phyloP scores from a whole-genome alignment of 2,888 invertebrate genomes.

The Pristionchus exspectatus region DNA sequence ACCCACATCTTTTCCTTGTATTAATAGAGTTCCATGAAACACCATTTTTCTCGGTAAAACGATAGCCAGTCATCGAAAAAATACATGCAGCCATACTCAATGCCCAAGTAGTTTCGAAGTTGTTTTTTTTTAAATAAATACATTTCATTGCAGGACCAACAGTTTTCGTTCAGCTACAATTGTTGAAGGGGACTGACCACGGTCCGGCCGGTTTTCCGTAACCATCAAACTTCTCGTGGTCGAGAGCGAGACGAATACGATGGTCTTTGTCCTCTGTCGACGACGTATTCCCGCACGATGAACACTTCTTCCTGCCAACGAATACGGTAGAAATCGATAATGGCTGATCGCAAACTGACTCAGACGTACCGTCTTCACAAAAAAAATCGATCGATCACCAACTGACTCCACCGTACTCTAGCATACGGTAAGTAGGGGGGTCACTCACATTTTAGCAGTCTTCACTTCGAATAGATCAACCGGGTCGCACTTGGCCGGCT shows the following conservation, averaged over 20 bases:
- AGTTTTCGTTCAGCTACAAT: background rate
- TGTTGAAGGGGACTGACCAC: slow-evolving; percentile 7
- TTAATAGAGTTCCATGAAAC: too few relatives aligned
- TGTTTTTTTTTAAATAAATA: background rate
- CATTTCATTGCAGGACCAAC: background rate
- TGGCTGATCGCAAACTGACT: too few relatives aligned
- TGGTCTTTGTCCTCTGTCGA: background rate
- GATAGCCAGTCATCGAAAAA: too few relatives aligned
- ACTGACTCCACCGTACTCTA: background rate
- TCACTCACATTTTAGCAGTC: slow-evolving; percentile 1
- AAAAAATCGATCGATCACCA: background rate
- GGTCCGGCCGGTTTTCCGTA: background rate
- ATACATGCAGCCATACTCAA: too few relatives aligned
- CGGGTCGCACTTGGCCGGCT: background rate
- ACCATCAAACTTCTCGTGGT: background rate
- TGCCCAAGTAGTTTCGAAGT: too few relatives aligned
- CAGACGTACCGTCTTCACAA: too few relatives aligned
- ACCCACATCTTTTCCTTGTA: background rate
- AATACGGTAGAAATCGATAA: background rate
- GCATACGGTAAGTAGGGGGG: background rate
- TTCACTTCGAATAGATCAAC: slow-evolving; percentile 21
- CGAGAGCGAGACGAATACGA: background rate
- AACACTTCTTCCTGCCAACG: background rate
- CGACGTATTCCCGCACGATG: background rate
- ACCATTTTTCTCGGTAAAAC: too few relatives aligned